Conservation (phyloP, 2,797 vertebrate species). For the Hydrocynus forskahlii region DNA sequence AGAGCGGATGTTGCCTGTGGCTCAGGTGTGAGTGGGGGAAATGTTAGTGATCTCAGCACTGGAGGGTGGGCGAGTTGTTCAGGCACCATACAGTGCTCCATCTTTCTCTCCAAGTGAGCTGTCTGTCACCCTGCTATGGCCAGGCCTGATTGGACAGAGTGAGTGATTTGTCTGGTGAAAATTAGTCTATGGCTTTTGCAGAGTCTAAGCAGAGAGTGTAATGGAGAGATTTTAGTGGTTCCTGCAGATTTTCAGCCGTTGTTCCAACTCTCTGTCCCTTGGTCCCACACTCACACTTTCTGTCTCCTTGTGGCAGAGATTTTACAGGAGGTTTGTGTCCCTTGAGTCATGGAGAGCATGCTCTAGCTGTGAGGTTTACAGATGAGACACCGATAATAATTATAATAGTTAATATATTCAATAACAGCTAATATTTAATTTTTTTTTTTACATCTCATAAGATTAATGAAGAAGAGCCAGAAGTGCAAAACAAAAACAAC, state of each 20-base stretch:
- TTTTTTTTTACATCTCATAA: too few relatives aligned
- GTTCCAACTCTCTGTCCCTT: conserved; percentile 1
- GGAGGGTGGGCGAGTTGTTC: conserved; percentile 31
- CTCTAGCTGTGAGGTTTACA: not conserved
- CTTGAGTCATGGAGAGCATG: not conserved
- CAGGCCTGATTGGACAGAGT: conserved; percentile 43
- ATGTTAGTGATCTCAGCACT: conserved; percentile 29
- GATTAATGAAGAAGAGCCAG: too few relatives aligned
- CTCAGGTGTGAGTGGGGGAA: conserved; percentile 38
- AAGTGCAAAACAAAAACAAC: too few relatives aligned
- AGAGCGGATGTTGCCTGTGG: conserved; percentile 19
- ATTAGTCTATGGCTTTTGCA: conserved; percentile 24
- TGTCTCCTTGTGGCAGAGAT: conserved; percentile 4
- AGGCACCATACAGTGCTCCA: conserved; percentile 29
- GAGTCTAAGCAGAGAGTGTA: not conserved
- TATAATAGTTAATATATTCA: too few relatives aligned
- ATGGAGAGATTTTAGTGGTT: conserved; percentile 35
- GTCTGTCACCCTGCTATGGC: conserved; percentile 35
- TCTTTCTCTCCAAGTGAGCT: conserved; percentile 31
- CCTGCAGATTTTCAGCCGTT: conserved; percentile 24
- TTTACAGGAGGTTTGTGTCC: conserved; percentile 17
- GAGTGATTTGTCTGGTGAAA: conserved; percentile 47
- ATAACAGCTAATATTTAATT: too few relatives aligned
- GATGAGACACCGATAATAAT: too few relatives aligned
- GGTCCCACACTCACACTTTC: not conserved